Evolutionary conservation across 1,140 invertebrate species (phyloP).

Genomic region (Eubasilissa regina): DNA sequence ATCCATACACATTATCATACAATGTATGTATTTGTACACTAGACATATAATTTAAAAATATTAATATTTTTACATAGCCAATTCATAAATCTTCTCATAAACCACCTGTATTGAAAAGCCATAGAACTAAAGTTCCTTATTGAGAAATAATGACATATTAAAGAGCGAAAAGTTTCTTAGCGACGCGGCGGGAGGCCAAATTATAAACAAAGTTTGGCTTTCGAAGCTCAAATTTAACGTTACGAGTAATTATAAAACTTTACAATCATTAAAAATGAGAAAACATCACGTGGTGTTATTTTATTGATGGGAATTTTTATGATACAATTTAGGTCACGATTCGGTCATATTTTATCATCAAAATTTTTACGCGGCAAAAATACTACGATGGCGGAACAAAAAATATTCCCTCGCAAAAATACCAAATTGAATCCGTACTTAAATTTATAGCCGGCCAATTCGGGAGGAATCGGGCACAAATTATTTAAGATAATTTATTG

Average conservation of each 20-base stretch:
- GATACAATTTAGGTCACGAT: slow-evolving; percentile 15
- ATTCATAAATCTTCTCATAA: too few species aligned
- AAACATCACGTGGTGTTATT: not conserved
- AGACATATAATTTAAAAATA: too few species aligned
- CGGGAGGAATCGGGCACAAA: not conserved
- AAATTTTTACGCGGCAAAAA: not conserved
- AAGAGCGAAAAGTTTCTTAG: not conserved
- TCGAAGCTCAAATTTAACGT: not conserved
- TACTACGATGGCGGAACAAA: not conserved
- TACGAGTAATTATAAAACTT: not conserved
- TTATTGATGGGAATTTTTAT: slow-evolving; percentile 4
- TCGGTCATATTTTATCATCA: slow-evolving; percentile 6
- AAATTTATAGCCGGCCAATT: not conserved
- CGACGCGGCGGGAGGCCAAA: not conserved
- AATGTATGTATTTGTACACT: too few species aligned
- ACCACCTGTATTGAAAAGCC: too few species aligned
- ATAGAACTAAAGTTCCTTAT: not conserved
- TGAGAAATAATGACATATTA: slow-evolving; percentile 1
- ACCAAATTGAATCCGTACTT: not conserved
- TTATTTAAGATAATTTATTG: not conserved
- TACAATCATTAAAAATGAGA: not conserved
- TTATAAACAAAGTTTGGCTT: not conserved
- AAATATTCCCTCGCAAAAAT: not conserved
- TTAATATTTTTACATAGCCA: too few species aligned
- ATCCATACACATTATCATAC: too few species aligned